phyloP scores from a whole-genome alignment of 2,797 vertebrate genomes.

The Cephalopachus bancanus region DNA sequence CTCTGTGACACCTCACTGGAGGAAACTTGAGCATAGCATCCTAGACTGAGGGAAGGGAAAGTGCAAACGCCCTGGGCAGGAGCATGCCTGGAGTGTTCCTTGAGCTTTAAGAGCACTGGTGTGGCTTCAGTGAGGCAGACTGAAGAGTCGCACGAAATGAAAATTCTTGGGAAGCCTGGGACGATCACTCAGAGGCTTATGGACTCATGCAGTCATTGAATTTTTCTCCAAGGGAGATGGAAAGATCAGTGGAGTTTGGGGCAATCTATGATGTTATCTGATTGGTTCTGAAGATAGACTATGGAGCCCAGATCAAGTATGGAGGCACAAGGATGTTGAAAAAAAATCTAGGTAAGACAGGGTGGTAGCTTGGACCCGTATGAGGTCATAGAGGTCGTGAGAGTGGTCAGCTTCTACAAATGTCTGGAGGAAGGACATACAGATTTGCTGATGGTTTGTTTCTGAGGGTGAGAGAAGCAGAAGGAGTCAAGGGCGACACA shows the following conservation, averaged over 20 bases:
- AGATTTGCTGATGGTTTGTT: background rate
- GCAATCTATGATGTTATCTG: background rate
- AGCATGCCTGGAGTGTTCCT: rapidly evolving
- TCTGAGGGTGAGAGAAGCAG: background rate
- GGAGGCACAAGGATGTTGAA: background rate
- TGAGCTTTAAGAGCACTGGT: background rate
- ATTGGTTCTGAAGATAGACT: background rate
- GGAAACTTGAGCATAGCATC: background rate
- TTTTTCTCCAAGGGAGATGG: background rate
- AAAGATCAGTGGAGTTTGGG: background rate
- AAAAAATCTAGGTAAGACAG: background rate
- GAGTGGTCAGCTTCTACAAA: background rate
- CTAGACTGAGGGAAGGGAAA: background rate
- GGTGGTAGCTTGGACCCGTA: background rate
- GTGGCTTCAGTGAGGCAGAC: rapidly evolving
- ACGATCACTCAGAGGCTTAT: background rate
- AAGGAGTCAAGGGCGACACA: background rate
- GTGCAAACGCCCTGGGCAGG: no score
- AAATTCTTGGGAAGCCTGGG: background rate
- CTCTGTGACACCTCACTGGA: background rate
- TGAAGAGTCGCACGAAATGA: background rate
- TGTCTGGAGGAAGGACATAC: background rate
- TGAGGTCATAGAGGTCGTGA: no score
- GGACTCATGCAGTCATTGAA: background rate
- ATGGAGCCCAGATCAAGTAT: background rate